Evolutionary conservation across 2,113 vertebrate genomes (phyloP).

Genomic region (Sebastes schlegelii): DNA sequence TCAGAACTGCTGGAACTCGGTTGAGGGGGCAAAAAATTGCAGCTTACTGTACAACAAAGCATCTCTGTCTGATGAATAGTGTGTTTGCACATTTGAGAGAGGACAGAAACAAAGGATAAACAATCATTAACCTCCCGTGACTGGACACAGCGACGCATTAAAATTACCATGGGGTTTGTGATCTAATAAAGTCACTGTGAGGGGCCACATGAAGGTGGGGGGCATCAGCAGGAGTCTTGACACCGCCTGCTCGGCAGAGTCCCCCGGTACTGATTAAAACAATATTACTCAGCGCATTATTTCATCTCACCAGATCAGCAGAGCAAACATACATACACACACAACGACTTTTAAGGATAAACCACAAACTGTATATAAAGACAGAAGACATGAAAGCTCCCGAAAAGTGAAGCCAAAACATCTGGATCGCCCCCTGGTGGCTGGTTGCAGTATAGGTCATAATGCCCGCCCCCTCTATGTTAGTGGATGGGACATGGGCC

Average conservation of each 20-base stretch:
- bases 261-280: conserved; percentile 35
- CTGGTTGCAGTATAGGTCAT: too few species aligned
- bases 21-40: neutral
- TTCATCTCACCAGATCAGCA: conserved; percentile 34
- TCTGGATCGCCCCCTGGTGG: too few species aligned
- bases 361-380: too few species aligned
- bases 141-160: neutral
- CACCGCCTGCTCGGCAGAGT: conserved; percentile 19
- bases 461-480: too few species aligned
- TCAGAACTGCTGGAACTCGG: neutral
- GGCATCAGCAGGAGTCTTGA: conserved; percentile 6
- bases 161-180: conserved; percentile 14
- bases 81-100: neutral
- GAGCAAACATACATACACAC: too few species aligned
- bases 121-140: neutral
- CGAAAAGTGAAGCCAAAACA: too few species aligned
- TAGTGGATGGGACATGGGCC: too few species aligned
- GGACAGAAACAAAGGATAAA: neutral
- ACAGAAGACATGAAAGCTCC: too few species aligned
- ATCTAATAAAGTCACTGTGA: conserved; percentile 21
- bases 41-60: neutral
- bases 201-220: conserved; percentile 1
- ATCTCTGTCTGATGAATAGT: neutral
- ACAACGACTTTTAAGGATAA: too few species aligned
- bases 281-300: conserved; percentile 28